Percentiles rank a stretch among this genome's conserved stretches.
Evolutionary conservation across 2,113 vertebrate species (phyloP).

Genomic region (Formicarius rufipectus): DNA sequence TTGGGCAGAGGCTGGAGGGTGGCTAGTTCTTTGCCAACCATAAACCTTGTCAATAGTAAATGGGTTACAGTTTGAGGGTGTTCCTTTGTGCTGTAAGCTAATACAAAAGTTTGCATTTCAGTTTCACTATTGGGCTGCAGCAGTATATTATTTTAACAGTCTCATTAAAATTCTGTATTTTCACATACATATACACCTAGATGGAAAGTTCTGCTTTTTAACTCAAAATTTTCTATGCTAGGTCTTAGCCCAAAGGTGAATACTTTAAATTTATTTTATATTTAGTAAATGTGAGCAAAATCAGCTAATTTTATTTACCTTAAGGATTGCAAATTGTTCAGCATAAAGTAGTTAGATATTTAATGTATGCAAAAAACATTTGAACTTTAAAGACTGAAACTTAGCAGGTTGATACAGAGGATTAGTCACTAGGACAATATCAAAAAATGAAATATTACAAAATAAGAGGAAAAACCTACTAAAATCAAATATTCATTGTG

Average conservation of each 20-base stretch:
- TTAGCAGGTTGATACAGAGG: neutral
- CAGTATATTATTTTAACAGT: neutral
- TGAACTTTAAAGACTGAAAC: slow-evolving; percentile 7
- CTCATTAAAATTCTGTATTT: neutral
- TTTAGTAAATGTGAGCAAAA: neutral
- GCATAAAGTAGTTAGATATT: neutral
- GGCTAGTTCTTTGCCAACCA: neutral
- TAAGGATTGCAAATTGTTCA: neutral
- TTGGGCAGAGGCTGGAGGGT: neutral
- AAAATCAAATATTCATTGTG: neutral
- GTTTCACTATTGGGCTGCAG: neutral
- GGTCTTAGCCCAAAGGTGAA: neutral
- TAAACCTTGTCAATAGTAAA: neutral
- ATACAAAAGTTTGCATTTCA: neutral
- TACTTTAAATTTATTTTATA: neutral
- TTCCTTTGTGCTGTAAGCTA: neutral
- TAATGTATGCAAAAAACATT: neutral
- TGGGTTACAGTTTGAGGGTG: neutral
- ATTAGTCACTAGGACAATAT: neutral
- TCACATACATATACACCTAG: neutral
- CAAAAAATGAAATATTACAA: neutral
- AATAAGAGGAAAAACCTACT: neutral
- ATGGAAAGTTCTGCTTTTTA: neutral
- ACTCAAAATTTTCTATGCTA: neutral
- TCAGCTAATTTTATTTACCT: neutral